These are phyloP conservation scores for Poecile montanus DNA, from an alignment of 2,797 vertebrate species.

Conservation along the genomic window DNA sequence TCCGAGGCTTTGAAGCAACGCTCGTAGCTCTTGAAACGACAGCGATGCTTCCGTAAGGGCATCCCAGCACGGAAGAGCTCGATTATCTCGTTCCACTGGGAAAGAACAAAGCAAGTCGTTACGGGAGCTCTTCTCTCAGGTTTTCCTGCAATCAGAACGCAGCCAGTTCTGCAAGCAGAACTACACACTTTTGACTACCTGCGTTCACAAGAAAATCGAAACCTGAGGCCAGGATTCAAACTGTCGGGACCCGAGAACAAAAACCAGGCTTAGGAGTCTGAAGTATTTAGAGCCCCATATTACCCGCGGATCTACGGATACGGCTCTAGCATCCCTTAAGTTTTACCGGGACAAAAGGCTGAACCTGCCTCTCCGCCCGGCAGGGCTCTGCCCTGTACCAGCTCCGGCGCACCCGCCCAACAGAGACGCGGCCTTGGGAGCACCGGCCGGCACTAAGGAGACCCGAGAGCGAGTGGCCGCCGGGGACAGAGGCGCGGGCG, in stretches of 20 bases:
- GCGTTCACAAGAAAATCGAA: background rate
- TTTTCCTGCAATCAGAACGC: accelerated
- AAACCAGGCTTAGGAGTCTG: no score
- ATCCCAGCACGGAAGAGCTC: conserved; percentile 90
- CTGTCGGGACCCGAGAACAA: background rate
- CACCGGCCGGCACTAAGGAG: no score
- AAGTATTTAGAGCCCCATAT: background rate
- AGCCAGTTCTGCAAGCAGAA: background rate
- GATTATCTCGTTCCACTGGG: conserved; percentile 95
- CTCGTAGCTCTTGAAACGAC: conserved; percentile 89
- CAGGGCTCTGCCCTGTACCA: no score
- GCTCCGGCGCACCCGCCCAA: accelerated
- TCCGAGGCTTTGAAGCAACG: conserved; percentile 89
- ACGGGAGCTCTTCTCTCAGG: background rate
- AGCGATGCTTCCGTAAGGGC: conserved; percentile 88
- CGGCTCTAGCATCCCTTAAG: accelerated
- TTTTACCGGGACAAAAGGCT: background rate
- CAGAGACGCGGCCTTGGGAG: background rate
- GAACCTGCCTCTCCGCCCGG: no score
- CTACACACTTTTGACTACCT: accelerated
- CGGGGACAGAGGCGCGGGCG: background rate
- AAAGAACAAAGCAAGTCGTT: background rate
- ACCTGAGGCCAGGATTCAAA: background rate
- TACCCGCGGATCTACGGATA: accelerated
- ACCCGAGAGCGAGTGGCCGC: accelerated